Evolutionary conservation across 2,113 vertebrate species (phyloP).

Genomic region (Chaetorhynchus papuensis): DNA sequence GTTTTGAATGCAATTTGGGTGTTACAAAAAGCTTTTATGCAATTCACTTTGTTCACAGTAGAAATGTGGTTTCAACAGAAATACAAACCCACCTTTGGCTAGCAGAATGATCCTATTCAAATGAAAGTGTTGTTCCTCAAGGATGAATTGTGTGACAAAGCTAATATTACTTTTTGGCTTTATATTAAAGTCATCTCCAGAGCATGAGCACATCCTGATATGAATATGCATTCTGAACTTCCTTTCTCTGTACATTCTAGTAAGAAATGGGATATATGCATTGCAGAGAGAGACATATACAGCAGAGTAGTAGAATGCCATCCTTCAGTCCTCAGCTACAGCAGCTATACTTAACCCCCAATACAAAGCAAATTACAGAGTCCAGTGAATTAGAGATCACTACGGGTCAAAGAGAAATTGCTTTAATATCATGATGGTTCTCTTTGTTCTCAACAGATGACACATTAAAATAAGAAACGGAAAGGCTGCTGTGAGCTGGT

Average conservation of each 20-base stretch:
- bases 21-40: not conserved
- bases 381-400: constrained; percentile 26
- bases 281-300: not conserved
- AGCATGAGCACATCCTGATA: not conserved
- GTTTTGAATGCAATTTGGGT: not conserved
- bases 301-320: not conserved
- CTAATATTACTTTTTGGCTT: not conserved
- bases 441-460: constrained; percentile 24
- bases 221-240: not conserved
- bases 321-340: not conserved
- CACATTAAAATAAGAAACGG: not conserved
- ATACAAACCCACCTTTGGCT: not conserved
- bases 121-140: not conserved
- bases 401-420: constrained; percentile 24
- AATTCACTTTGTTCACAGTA: not conserved
- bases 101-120: not conserved
- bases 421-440: constrained; percentile 19
- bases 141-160: not conserved
- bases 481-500: not conserved
- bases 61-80: not conserved
- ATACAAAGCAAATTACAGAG: constrained; percentile 13
- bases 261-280: not conserved
- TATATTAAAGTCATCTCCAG: not conserved
- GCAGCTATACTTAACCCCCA: not conserved
- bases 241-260: not conserved